Conservation (phyloP, 2,797 vertebrate genomes). For the Alcedo atthis region DNA sequence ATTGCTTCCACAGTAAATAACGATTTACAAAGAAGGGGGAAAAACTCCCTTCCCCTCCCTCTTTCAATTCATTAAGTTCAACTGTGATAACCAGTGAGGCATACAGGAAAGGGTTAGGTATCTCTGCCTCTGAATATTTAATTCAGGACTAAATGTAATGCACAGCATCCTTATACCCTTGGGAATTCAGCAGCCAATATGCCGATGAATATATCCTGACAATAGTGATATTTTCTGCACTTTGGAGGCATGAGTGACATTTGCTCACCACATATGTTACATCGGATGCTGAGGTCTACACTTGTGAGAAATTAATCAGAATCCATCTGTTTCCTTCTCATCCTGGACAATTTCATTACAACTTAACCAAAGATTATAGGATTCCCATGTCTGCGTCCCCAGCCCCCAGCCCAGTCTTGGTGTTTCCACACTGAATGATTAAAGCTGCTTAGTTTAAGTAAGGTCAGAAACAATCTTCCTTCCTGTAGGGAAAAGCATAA, state of each 20-base stretch:
- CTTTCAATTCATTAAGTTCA: conserved; percentile 60
- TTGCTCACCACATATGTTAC: conserved; percentile 71
- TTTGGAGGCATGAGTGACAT: conserved; percentile 60
- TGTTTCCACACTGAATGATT: conserved; percentile 72
- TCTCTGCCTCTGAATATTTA: conserved; percentile 71
- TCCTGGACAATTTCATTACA: conserved; percentile 81
- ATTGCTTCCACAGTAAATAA: conserved; percentile 55
- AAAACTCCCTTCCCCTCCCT: conserved; percentile 16
- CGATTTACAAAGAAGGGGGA: neutral
- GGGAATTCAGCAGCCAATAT: conserved; percentile 63
- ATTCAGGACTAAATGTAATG: conserved; percentile 56
- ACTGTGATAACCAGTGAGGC: conserved; percentile 49
- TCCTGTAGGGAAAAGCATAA: conserved; percentile 73
- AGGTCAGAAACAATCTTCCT: conserved; percentile 78
- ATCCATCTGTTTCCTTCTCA: conserved; percentile 82
- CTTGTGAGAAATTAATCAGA: conserved; percentile 82
- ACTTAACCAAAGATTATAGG: conserved; percentile 81
- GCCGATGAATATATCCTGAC: conserved; percentile 54
- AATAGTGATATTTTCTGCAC: conserved; percentile 62
- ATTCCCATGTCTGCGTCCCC: conserved; percentile 68
- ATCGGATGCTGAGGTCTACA: conserved; percentile 69
- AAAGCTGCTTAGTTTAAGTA: conserved; percentile 80
- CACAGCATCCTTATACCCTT: conserved; percentile 44
- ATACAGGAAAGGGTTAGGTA: conserved; percentile 55
- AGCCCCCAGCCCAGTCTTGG: conserved; percentile 55